These are phyloP conservation scores for Brotogeris chrysoptera DNA, from an alignment of 2,797 vertebrate species.

Conservation along the genomic window DNA sequence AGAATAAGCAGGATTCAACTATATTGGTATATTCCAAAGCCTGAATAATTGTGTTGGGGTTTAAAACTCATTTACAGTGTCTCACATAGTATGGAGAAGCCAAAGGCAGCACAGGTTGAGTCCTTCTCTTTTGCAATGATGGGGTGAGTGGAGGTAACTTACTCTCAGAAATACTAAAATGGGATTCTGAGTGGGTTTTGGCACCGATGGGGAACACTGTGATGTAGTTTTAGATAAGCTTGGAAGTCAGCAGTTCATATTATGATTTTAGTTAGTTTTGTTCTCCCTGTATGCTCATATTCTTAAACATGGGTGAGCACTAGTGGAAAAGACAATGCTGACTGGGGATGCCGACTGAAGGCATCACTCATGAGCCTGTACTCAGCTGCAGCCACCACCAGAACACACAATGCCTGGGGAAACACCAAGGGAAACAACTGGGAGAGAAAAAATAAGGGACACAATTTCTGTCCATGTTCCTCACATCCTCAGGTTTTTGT, in stretches of 20 bases:
- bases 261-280: background rate
- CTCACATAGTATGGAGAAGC: background rate
- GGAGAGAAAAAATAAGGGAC: background rate
- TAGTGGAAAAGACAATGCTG: background rate
- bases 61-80: background rate
- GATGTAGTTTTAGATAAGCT: background rate
- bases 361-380: background rate
- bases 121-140: background rate
- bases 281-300: background rate
- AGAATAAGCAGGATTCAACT: background rate
- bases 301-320: background rate
- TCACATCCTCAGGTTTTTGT: background rate
- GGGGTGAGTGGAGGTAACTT: background rate
- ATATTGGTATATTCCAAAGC: background rate
- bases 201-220: background rate
- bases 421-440: rapidly evolving
- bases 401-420: background rate
- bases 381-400: background rate
- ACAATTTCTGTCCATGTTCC: background rate
- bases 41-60: background rate
- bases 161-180: background rate
- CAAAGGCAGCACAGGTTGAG: background rate
- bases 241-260: background rate
- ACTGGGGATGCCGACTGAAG: background rate
- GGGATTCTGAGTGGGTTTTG: background rate